phyloP scores from a whole-genome alignment of 2,888 invertebrate genomes.

The Lobophora halterata region DNA sequence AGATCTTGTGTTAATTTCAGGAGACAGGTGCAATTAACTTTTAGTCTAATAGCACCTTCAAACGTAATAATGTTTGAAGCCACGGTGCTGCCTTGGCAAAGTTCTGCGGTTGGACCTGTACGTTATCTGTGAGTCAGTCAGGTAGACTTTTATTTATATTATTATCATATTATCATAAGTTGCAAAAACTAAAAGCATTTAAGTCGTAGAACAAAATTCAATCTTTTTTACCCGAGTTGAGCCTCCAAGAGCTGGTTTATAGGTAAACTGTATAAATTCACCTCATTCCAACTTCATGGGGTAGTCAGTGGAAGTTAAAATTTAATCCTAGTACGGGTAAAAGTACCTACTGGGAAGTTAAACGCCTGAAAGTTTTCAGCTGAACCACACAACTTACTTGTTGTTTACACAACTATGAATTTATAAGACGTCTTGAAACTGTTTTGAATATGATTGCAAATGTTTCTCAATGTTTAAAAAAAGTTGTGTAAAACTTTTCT shows the following conservation, averaged over 20 bases:
- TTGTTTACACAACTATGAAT: constrained; percentile 14
- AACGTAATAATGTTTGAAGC: too few species aligned
- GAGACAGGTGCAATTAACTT: too few species aligned
- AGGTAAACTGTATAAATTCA: constrained; percentile 59
- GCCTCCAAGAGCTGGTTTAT: constrained; percentile 34
- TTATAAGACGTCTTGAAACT: too few species aligned
- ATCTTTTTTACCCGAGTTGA: constrained; percentile 9
- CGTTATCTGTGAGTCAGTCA: not conserved
- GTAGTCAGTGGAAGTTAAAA: constrained; percentile 67
- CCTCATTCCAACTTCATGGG: constrained; percentile 66
- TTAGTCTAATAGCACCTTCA: too few species aligned
- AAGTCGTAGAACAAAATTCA: constrained; percentile 1
- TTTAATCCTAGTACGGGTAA: constrained; percentile 66
- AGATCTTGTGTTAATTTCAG: too few species aligned
- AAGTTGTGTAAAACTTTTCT: too few species aligned
- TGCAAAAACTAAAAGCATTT: not conserved
- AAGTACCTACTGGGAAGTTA: constrained; percentile 68
- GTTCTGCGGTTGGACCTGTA: too few species aligned
- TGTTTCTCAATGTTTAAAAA: not conserved
- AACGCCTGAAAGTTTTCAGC: constrained; percentile 57
- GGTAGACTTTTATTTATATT: not conserved
- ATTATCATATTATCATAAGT: too few species aligned
- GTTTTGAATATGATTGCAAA: not conserved
- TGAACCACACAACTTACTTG: constrained; percentile 36
- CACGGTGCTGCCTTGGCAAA: too few species aligned